These are phyloP conservation scores for Campylomormyrus numenius DNA, from an alignment of 2,113 vertebrate species.

Conservation along the genomic window DNA sequence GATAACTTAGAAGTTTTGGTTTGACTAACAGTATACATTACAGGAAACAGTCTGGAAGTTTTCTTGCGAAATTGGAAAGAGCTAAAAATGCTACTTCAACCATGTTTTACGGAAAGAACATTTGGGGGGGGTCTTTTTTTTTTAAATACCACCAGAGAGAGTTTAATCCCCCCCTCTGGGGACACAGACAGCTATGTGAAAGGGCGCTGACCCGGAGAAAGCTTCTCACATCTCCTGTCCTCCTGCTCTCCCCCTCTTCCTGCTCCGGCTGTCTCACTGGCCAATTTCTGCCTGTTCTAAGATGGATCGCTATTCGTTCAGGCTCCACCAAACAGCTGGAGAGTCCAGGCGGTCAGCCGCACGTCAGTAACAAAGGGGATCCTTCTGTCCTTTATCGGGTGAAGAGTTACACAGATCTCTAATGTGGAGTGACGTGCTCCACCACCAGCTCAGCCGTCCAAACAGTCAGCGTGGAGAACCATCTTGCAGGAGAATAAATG, in stretches of 20 bases:
- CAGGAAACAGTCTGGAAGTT: not conserved
- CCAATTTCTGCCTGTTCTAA: slow-evolving; percentile 21
- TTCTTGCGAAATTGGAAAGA: not conserved
- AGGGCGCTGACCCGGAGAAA: not conserved
- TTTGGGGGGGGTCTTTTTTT: not conserved
- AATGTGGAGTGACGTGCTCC: slow-evolving; percentile 33
- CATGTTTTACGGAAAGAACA: not conserved
- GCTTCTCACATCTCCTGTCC: not conserved
- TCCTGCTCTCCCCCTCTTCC: not conserved
- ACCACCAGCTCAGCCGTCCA: not conserved
- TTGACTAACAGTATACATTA: not conserved
- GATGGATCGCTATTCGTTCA: slow-evolving; percentile 33
- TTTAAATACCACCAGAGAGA: not conserved
- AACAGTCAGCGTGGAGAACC: not conserved
- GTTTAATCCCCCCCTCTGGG: not conserved
- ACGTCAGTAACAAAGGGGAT: slow-evolving; percentile 24
- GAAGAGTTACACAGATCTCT: slow-evolving; percentile 38
- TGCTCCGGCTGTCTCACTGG: not conserved
- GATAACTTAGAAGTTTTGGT: not conserved
- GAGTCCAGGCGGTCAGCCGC: slow-evolving; percentile 26
- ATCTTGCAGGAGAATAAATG: not conserved
- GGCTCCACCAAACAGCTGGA: slow-evolving; percentile 35
- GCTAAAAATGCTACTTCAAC: not conserved
- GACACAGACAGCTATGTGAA: not conserved
- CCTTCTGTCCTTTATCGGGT: slow-evolving; percentile 41